Evolutionary conservation across 2,797 vertebrate genomes (phyloP), one percentile per base, ranked within the genome.

Genomic region (Hydrolagus colliei): DNA sequence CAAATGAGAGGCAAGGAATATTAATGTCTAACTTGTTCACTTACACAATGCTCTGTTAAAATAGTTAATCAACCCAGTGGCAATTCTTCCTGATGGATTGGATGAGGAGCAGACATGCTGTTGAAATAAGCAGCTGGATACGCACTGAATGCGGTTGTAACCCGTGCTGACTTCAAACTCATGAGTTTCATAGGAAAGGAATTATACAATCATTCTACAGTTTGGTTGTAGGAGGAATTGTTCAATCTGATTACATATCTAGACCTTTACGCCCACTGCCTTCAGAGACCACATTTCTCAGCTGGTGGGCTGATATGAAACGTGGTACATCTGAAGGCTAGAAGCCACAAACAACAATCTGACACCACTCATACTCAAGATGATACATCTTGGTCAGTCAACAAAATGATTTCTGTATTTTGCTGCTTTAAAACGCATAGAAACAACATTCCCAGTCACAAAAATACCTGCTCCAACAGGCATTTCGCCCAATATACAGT

Each of bases 211-310:
- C 16, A 35, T 74, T 74, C 16, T 1, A 74, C 32, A 74, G 73
- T 35, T 74, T 41, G 5, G 41, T 74, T 74, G 32, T 35, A 74
- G 32, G 73, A 35, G 32, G 18, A 74, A 74, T 74, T 41, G 41
- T 35, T 35, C 13, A 74, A 35, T 27, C 73, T 74, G 73, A 74
- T 74, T 41, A 74, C 16, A 41, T 74, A 74, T 74, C 41, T 74
- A 74, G 12, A 74, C 27, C 6, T 74, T 74, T 74, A 74, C 73
- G 35, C 73, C 73, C 73, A 74, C 73, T 74, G 32, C 73, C 27
- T 35, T 74, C 27, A 41, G 32, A 13, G 6, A 52, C 41, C 12
- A 16, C 73, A 74, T 41, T 41, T 41, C 32, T 35, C 73, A 74
- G 18, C 32, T 74, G 32, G 32, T 74, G 73, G 32, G 32, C 22